Conservation (phyloP, 2,888 invertebrate genomes). For the Eugnorisma glareosa region DNA sequence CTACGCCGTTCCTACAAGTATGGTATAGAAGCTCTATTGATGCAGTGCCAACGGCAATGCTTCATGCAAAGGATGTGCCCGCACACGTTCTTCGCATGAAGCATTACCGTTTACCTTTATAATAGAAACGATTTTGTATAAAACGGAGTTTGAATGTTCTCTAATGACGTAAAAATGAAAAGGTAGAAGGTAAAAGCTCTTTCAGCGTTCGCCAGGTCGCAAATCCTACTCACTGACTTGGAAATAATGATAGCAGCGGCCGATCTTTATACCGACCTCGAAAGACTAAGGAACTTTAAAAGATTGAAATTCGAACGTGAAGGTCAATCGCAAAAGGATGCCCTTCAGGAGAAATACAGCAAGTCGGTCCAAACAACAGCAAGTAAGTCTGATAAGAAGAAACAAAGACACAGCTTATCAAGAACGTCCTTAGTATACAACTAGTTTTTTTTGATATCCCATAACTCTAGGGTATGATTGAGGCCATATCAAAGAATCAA, state of each 20-base stretch:
- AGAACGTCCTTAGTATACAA: not conserved
- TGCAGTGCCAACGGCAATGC: too few species aligned
- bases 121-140: slow-evolving; percentile 8
- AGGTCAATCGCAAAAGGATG: not conserved
- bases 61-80: too few species aligned
- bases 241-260: too few species aligned
- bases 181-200: slow-evolving; percentile 43
- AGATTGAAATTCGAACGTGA: slow-evolving; percentile 4
- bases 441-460: too few species aligned
- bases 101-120: not conserved
- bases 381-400: slow-evolving; percentile 21
- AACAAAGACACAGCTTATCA: not conserved
- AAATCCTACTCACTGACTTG: slow-evolving; percentile 31
- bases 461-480: too few species aligned
- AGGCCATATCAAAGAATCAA: too few species aligned
- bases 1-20: too few species aligned
- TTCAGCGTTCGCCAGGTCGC: slow-evolving; percentile 36
- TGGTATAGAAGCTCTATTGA: too few species aligned
- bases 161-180: slow-evolving; percentile 46
- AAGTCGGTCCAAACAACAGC: too few species aligned
- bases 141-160: slow-evolving; percentile 20
- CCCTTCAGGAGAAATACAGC: too few species aligned
- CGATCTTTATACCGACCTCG: too few species aligned
- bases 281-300: slow-evolving; percentile 41
- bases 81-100: too few species aligned